Conservation (phyloP, 2,797 vertebrate species). For the Dipus sagitta region DNA sequence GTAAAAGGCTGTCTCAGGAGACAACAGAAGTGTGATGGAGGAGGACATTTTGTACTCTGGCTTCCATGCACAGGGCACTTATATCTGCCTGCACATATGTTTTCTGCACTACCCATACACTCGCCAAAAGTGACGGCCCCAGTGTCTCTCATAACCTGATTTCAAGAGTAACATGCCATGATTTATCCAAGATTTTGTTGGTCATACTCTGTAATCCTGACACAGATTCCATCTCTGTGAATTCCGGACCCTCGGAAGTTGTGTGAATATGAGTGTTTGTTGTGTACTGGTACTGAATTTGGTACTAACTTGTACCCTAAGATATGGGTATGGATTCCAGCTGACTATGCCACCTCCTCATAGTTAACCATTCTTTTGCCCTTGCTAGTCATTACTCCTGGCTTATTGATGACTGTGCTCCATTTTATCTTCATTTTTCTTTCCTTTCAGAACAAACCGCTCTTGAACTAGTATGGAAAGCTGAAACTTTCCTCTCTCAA, state of each 20-base stretch:
- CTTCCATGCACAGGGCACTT: too few relatives aligned
- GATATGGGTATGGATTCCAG: neutral
- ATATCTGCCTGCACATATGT: too few relatives aligned
- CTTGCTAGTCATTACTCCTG: neutral
- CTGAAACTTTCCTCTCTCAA: slow-evolving; percentile 35
- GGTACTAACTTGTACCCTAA: neutral
- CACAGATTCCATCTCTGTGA: too few relatives aligned
- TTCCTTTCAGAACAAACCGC: neutral
- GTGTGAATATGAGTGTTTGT: neutral
- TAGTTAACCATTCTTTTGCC: neutral
- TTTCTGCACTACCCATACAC: too few relatives aligned
- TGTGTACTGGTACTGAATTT: neutral
- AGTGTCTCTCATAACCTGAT: neutral
- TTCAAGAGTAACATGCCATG: neutral
- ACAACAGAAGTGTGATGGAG: too few relatives aligned
- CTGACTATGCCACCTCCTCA: neutral
- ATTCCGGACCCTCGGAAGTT: neutral
- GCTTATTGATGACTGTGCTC: neutral
- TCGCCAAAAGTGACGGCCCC: neutral
- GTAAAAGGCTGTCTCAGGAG: too few relatives aligned
- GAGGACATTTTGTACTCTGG: too few relatives aligned
- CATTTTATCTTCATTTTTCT: slow-evolving; percentile 18
- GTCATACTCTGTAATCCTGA: neutral
- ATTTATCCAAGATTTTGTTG: neutral
- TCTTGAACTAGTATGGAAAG: neutral